Evolutionary conservation across 1,140 invertebrate genomes (phyloP), one percentile per base, ranked within the genome.

Genomic region (Steinernema feltiae): DNA sequence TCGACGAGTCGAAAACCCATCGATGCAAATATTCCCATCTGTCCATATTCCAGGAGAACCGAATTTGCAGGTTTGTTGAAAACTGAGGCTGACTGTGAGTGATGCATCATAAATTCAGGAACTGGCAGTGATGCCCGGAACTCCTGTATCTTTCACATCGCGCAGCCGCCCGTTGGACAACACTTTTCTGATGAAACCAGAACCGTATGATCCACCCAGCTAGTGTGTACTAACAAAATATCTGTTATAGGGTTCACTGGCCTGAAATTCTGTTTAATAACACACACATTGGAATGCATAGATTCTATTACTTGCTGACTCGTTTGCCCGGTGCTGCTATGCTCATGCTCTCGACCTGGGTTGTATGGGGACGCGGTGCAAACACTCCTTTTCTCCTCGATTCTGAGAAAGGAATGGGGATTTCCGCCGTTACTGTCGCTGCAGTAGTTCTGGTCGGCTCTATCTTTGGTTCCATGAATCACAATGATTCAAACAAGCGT

Each of bases 81-180:
- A n/a, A 3, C 12, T 12, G 53, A n/a, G 12, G 24, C 41, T 46
- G n/a, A 46, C 41, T 63, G 53, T 63, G 15, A 63, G 53, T 27
- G 24, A 12, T 46, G 53, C 7, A 7, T 7, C 35, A 41, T 18
- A 41, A 7, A 7, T 41, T 12, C 53, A 63, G 53, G 53, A 63
- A 27, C 53, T 63, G 15, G 53, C 53, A n/a, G 53, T 63, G 15
- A 3, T 63, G 53, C 53, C 53, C 53, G 53, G 53, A 63, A 63
- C 53, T n/a, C 53, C 53, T 3, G 53, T 27, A 7, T 63, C 53
- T 63, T 46, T 46, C 41, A 12, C 53, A 21, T 63, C 12, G 7
- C 53, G 24, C 12, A 27, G 2, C 24, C 24, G 53, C 7, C 53
- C 53, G 24, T 7, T 46, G 24, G 24, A 27, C 24, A 63, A 27